phyloP scores from a whole-genome alignment of 2,797 vertebrate species.

The Sebastes hubbsi region DNA sequence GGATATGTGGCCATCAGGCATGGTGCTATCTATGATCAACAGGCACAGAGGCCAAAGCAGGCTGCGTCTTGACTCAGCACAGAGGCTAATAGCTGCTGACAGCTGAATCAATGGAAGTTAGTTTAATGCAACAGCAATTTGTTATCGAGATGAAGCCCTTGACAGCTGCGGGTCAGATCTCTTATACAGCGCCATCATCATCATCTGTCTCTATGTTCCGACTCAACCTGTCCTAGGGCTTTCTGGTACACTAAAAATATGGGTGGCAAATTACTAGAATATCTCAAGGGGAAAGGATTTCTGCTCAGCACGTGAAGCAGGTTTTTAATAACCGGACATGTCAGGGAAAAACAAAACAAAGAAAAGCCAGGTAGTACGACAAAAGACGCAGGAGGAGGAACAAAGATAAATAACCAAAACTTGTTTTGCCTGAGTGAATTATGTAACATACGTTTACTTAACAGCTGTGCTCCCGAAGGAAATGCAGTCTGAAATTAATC shows the following conservation, averaged over 20 bases:
- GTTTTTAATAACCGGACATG: not conserved
- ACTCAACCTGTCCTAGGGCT: conserved; percentile 9
- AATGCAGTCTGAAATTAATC: conserved; percentile 8
- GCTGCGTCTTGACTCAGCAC: conserved; percentile 8
- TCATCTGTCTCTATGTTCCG: conserved; percentile 30
- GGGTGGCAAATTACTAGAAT: conserved; percentile 11
- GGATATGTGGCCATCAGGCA: conserved; percentile 15
- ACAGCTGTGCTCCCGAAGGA: conserved; percentile 16
- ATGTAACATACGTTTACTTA: conserved; percentile 49
- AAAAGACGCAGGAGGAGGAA: not conserved
- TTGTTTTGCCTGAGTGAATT: conserved; percentile 41
- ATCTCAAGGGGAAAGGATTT: not conserved
- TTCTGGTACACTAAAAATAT: conserved; percentile 10
- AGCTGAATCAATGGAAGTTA: conserved; percentile 36
- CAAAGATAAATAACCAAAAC: conserved; percentile 8
- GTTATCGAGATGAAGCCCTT: conserved; percentile 35
- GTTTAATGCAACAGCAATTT: conserved; percentile 32
- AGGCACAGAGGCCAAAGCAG: conserved; percentile 41
- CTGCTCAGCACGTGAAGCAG: not conserved
- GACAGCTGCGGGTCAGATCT: conserved; percentile 40
- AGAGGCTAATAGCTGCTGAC: conserved; percentile 32
- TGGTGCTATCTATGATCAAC: conserved; percentile 31
- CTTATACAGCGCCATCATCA: not conserved
- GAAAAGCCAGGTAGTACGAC: conserved; percentile 6
- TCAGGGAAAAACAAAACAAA: not conserved